phyloP scores from a whole-genome alignment of 2,797 vertebrate species.

The Acipenser transmontanus region DNA sequence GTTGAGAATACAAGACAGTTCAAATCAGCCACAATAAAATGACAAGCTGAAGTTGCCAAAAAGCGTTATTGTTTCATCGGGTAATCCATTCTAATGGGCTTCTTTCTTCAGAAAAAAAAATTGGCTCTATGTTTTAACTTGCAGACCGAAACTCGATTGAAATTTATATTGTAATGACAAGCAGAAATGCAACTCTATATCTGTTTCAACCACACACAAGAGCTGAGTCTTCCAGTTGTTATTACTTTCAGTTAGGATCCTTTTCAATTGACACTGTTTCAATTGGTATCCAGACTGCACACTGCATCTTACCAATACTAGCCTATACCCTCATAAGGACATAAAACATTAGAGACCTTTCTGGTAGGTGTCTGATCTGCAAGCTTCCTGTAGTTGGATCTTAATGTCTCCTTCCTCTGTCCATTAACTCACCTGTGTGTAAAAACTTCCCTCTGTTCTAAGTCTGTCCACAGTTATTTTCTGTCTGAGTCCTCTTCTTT shows the following conservation, averaged over 20 bases:
- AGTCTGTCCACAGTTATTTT: too few relatives aligned
- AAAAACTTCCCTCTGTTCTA: too few relatives aligned
- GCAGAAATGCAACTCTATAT: slow-evolving; percentile 42
- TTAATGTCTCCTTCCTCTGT: too few relatives aligned
- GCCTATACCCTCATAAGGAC: too few relatives aligned
- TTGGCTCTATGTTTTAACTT: slow-evolving; percentile 57
- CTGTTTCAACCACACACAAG: slow-evolving; percentile 17
- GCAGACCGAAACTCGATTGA: slow-evolving; percentile 18
- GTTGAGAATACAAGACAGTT: slow-evolving; percentile 41
- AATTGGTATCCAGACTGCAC: too few relatives aligned
- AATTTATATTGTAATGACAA: slow-evolving; percentile 36
- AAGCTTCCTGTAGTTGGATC: too few relatives aligned
- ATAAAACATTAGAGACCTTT: too few relatives aligned
- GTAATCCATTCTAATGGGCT: slow-evolving; percentile 64
- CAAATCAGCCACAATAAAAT: slow-evolving; percentile 21
- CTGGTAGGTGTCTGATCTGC: too few relatives aligned
- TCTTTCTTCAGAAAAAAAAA: slow-evolving; percentile 37
- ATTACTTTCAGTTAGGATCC: slow-evolving; percentile 7
- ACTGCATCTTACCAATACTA: too few relatives aligned
- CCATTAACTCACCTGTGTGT: too few relatives aligned
- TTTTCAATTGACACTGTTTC: too few relatives aligned
- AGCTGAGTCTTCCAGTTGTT: slow-evolving; percentile 22
- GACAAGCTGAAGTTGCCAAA: slow-evolving; percentile 41
- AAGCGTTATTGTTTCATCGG: slow-evolving; percentile 56
- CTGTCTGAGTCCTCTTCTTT: too few relatives aligned